Conservation (phyloP, 2,888 invertebrate genomes). For the Chymomyza procnemis region DNA sequence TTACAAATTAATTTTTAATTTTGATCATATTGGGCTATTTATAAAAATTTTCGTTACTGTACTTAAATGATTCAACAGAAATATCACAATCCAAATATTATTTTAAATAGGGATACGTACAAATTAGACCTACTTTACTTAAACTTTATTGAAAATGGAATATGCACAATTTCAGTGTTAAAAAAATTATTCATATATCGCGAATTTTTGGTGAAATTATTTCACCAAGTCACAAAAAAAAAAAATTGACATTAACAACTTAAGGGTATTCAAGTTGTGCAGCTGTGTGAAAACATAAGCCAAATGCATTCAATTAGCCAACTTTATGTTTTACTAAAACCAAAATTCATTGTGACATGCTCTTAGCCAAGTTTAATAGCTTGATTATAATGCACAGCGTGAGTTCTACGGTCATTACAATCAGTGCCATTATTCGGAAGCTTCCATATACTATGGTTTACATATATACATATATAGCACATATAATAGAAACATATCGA, state of each 20-base stretch:
- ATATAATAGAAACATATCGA: neutral
- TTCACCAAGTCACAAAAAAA: too few species aligned
- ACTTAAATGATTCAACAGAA: too few species aligned
- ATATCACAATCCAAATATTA: too few species aligned
- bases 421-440: constrained; percentile 18
- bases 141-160: too few species aligned
- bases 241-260: neutral
- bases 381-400: constrained; percentile 3
- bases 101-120: too few species aligned
- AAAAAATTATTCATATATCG: too few species aligned
- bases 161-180: too few species aligned
- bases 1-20: too few species aligned
- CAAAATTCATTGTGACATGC: neutral
- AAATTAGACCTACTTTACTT: too few species aligned
- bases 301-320: constrained; percentile 16
- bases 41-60: too few species aligned
- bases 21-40: too few species aligned
- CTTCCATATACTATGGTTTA: neutral
- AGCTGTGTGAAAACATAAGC: neutral
- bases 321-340: neutral
- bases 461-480: neutral
- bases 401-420: constrained; percentile 9
- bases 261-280: neutral
- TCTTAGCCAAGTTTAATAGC: neutral
- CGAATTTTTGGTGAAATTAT: too few species aligned